Evolutionary conservation across 2,888 invertebrate genomes (phyloP).

Genomic region (Cheilosia scutellata): DNA sequence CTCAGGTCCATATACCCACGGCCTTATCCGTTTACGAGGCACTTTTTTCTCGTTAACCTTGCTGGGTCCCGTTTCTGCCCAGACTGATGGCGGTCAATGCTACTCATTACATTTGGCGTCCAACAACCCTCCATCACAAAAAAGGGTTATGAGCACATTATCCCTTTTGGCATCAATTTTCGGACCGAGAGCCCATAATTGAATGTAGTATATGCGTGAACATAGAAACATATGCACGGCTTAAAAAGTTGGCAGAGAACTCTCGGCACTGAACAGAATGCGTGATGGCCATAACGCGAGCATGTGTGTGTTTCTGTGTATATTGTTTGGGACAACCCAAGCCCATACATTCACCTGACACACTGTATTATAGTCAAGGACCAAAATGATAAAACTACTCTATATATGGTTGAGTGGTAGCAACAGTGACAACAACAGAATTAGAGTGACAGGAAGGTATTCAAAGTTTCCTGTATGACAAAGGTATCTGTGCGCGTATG

Average conservation of each 20-base stretch:
- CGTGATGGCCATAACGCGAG: constrained; percentile 7
- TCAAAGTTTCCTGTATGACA: constrained; percentile 32
- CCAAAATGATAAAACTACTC: constrained; percentile 14
- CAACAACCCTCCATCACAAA: background rate
- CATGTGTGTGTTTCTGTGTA: background rate
- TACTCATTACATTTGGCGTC: constrained; percentile 14
- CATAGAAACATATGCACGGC: constrained; percentile 17
- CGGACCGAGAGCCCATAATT: constrained; percentile 33
- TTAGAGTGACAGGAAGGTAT: constrained; percentile 34
- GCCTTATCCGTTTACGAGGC: constrained; percentile 15
- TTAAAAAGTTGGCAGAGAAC: constrained; percentile 31
- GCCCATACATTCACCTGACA: constrained; percentile 39
- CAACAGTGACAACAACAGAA: constrained; percentile 32
- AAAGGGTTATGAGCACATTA: constrained; percentile 58
- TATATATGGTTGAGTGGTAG: constrained; percentile 9
- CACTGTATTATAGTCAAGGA: constrained; percentile 25
- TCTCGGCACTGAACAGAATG: constrained; percentile 18
- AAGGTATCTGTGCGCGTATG: constrained; percentile 38
- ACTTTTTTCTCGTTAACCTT: constrained; percentile 5
- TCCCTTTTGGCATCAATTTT: constrained; percentile 49
- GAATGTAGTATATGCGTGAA: constrained; percentile 50
- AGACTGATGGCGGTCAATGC: constrained; percentile 33
- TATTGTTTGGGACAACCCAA: background rate
- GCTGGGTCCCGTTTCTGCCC: constrained; percentile 1
- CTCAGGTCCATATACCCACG: no score